phyloP scores from a whole-genome alignment of 2,113 vertebrate species.

The Chaetorhynchus papuensis region DNA sequence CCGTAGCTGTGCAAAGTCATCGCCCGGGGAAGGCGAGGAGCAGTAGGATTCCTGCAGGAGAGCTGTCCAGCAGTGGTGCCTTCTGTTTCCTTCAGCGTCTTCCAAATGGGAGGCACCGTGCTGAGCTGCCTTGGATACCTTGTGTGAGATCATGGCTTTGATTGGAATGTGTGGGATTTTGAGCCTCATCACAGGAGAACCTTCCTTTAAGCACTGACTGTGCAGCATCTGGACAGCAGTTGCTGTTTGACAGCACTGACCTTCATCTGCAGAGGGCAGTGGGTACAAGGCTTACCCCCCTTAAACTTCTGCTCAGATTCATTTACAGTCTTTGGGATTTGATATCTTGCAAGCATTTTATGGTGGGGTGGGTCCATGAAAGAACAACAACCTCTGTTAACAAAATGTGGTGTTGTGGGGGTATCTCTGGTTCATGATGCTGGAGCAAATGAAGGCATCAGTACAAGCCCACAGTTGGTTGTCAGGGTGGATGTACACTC shows the following conservation, averaged over 20 bases:
- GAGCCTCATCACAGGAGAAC: neutral
- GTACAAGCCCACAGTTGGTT: neutral
- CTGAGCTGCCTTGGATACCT: neutral
- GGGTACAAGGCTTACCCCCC: neutral
- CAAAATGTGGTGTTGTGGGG: neutral
- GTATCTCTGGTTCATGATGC: neutral
- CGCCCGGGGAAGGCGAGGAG: neutral
- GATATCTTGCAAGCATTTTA: neutral
- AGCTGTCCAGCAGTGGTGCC: neutral
- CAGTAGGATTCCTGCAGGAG: neutral
- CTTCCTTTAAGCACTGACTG: neutral
- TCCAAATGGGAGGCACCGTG: neutral
- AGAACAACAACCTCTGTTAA: neutral
- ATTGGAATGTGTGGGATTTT: neutral
- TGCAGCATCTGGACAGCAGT: neutral
- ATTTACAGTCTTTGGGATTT: neutral
- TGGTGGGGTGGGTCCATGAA: neutral
- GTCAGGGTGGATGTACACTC: neutral
- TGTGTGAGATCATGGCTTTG: neutral
- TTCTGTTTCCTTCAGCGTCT: neutral
- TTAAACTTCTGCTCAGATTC: neutral
- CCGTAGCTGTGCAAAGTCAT: accelerated
- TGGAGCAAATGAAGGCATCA: neutral
- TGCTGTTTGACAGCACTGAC: neutral
- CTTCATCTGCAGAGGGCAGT: neutral